phyloP scores from a whole-genome alignment of 2,797 vertebrate genomes.

The Acrossocheilus fasciatus region DNA sequence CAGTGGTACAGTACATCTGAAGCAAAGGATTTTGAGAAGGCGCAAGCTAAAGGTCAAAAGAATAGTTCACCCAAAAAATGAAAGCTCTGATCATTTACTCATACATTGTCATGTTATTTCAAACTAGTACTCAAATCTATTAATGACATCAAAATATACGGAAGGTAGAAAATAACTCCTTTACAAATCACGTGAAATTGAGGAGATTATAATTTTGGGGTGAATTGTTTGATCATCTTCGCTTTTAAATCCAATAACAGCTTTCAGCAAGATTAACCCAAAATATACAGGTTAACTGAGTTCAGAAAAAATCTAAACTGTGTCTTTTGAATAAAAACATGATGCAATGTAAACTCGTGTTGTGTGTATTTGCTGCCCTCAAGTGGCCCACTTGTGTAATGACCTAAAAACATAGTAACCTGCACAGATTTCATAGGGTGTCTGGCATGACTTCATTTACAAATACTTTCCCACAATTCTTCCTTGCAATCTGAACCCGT shows the following conservation, averaged over 20 bases:
- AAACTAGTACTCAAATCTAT: background rate
- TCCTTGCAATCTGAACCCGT: background rate
- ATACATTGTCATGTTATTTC: background rate
- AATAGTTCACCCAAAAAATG: background rate
- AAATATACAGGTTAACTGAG: background rate
- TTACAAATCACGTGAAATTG: background rate
- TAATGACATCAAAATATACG: background rate
- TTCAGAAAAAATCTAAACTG: background rate
- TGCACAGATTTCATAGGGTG: background rate
- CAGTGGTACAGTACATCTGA: background rate
- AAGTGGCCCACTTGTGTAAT: background rate
- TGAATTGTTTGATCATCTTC: background rate
- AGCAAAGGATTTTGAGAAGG: background rate
- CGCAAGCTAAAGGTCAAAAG: background rate
- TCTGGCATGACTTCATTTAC: background rate
- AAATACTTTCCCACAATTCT: constrained; percentile 2
- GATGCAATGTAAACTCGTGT: background rate
- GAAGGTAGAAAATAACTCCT: background rate
- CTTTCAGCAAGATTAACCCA: background rate
- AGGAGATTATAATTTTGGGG: background rate
- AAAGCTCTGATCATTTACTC: background rate
- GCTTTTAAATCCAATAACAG: background rate
- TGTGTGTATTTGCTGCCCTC: constrained; percentile 45
- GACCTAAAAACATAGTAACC: background rate
- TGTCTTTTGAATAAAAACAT: background rate